phyloP scores from a whole-genome alignment of 1,140 invertebrate species.

The Pygmarrhopalites habei region DNA sequence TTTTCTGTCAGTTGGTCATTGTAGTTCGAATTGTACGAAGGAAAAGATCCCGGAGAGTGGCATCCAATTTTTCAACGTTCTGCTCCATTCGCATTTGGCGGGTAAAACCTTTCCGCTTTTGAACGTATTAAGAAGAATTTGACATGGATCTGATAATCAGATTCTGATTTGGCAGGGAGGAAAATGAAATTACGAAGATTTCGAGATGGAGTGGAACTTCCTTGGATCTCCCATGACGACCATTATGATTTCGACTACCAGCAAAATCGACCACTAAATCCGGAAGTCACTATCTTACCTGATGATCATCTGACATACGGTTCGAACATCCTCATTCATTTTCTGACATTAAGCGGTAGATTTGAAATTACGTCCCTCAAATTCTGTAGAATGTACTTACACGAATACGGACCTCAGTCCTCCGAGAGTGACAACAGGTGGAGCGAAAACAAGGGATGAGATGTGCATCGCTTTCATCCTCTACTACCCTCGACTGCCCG shows the following conservation, averaged over 20 bases:
- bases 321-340: neutral
- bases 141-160: too few species aligned
- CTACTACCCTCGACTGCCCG: too few species aligned
- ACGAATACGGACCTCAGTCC: neutral
- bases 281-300: constrained; percentile 13
- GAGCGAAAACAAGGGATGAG: neutral
- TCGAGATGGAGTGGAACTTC: constrained; percentile 53
- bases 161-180: constrained; percentile 44
- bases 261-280: constrained; percentile 19
- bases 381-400: constrained; percentile 10
- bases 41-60: constrained; percentile 17
- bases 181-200: constrained; percentile 58
- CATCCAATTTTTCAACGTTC: constrained; percentile 21
- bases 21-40: constrained; percentile 17
- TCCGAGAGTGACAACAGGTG: neutral
- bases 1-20: constrained; percentile 19
- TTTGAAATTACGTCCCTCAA: neutral
- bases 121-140: too few species aligned
- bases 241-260: constrained; percentile 63
- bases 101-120: neutral
- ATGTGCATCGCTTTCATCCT: neutral
- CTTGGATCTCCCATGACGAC: constrained; percentile 54
- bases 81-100: constrained; percentile 24
- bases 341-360: neutral
- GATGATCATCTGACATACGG: constrained; percentile 22